phyloP scores from a whole-genome alignment of 1,140 invertebrate species.

The Papilio helenus region DNA sequence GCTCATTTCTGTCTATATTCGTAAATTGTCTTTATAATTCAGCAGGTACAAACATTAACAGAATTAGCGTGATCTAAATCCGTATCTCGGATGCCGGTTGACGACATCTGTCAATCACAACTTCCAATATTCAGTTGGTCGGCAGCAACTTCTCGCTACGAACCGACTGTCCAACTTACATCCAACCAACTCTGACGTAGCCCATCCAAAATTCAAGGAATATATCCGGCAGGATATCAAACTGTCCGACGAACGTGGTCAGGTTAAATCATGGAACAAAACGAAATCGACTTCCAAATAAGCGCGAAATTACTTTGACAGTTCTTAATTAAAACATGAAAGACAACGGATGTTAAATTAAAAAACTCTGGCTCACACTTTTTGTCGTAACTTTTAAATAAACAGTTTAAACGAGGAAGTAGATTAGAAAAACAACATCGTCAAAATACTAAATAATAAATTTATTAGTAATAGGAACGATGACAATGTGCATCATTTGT shows the following conservation, averaged over 20 bases:
- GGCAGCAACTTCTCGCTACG: constrained; percentile 39
- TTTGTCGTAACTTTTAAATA: not conserved
- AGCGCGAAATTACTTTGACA: constrained; percentile 12
- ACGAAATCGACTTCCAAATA: constrained; percentile 17
- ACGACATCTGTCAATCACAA: constrained; percentile 45
- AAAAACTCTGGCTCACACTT: not conserved
- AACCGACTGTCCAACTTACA: constrained; percentile 39
- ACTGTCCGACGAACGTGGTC: constrained; percentile 53
- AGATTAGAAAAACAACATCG: too few relatives aligned
- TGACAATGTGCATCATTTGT: too few relatives aligned
- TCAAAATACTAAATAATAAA: too few relatives aligned
- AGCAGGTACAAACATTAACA: not conserved
- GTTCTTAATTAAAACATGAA: constrained; percentile 20
- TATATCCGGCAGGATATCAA: constrained; percentile 62
- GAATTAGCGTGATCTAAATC: constrained; percentile 9
- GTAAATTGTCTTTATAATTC: not conserved
- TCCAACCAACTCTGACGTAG: constrained; percentile 62
- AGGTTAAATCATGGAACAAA: constrained; percentile 27
- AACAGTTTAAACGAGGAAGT: not conserved
- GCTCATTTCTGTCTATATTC: not conserved
- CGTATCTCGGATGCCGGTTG: constrained; percentile 15
- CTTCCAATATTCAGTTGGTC: constrained; percentile 40
- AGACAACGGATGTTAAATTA: constrained; percentile 4
- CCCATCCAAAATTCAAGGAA: constrained; percentile 71
- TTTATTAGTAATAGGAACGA: too few relatives aligned